Conservation (phyloP, 2,797 vertebrate genomes). For the Melanotaenia pygmaea region DNA sequence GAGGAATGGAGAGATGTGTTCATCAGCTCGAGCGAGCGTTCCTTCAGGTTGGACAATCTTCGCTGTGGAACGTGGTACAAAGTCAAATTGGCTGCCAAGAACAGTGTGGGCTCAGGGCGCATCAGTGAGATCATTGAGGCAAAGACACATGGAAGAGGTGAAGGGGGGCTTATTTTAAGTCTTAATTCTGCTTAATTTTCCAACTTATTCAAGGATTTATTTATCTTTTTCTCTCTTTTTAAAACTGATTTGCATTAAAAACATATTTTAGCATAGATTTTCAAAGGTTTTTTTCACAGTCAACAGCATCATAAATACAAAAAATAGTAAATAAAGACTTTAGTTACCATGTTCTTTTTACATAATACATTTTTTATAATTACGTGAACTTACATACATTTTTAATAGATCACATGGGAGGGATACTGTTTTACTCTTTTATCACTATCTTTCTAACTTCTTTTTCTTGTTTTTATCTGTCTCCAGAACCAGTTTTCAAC, state of each 20-base stretch:
- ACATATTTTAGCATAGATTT: neutral
- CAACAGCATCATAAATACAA: neutral
- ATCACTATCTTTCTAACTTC: neutral
- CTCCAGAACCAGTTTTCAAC: constrained; percentile 93
- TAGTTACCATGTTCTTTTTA: neutral
- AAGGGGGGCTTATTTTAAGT: constrained; percentile 20
- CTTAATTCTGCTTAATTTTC: too few species aligned
- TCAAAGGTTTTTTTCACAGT: neutral
- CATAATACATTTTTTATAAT: neutral
- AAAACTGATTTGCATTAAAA: neutral
- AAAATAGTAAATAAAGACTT: neutral
- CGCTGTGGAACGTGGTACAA: constrained; percentile 99
- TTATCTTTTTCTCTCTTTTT: neutral
- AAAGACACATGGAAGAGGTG: constrained; percentile 97
- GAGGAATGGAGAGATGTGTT: constrained; percentile 99
- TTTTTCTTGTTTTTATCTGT: constrained; percentile 2
- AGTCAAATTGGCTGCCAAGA: constrained; percentile 98
- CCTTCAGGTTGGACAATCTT: constrained; percentile 96
- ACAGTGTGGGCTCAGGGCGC: constrained; percentile 96
- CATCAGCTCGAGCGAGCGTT: constrained; percentile 96
- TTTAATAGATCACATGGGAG: neutral
- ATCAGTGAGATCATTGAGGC: constrained; percentile 99
- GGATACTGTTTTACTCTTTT: neutral
- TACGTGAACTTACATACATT: too few species aligned
- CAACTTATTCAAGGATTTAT: neutral